These are phyloP conservation scores for Myripristis murdjan DNA, from an alignment of 2,797 vertebrate genomes.

Conservation along the genomic window DNA sequence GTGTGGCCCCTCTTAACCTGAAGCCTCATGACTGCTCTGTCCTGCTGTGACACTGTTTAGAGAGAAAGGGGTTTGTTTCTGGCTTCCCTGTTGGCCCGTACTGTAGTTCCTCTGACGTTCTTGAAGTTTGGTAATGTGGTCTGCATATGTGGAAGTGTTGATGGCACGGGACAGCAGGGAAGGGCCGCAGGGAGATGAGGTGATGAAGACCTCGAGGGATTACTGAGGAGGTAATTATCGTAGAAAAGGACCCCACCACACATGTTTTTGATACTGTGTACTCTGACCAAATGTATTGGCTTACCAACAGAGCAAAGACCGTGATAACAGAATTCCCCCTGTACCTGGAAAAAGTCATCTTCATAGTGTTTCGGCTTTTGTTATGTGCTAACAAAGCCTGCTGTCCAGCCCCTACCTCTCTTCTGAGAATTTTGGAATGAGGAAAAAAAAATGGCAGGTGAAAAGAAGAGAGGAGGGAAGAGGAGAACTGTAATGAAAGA, in stretches of 20 bases:
- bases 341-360: conserved; percentile 51
- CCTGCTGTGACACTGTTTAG: conserved; percentile 33
- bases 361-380: conserved; percentile 46
- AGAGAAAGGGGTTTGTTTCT: conserved; percentile 29
- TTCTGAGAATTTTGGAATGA: conserved; percentile 26
- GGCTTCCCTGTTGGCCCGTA: conserved; percentile 28
- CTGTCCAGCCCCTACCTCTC: conserved; percentile 28
- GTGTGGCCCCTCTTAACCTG: conserved; percentile 14
- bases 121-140: conserved; percentile 19
- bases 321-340: conserved; percentile 47
- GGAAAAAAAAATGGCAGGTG: neutral
- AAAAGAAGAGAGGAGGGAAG: neutral
- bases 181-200: conserved; percentile 44
- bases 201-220: conserved; percentile 43
- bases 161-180: conserved; percentile 37
- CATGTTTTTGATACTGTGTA: conserved; percentile 65
- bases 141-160: conserved; percentile 45
- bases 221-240: conserved; percentile 56
- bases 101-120: conserved; percentile 29
- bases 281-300: conserved; percentile 56
- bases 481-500: conserved; percentile 28
- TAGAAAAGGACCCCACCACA: conserved; percentile 46
- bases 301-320: conserved; percentile 23
- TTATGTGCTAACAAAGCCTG: conserved; percentile 48
- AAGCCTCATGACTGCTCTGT: neutral